Evolutionary conservation across 2,113 vertebrate species (phyloP), one percentile per base, ranked within the genome.

Genomic region (Lepus europaeus): DNA sequence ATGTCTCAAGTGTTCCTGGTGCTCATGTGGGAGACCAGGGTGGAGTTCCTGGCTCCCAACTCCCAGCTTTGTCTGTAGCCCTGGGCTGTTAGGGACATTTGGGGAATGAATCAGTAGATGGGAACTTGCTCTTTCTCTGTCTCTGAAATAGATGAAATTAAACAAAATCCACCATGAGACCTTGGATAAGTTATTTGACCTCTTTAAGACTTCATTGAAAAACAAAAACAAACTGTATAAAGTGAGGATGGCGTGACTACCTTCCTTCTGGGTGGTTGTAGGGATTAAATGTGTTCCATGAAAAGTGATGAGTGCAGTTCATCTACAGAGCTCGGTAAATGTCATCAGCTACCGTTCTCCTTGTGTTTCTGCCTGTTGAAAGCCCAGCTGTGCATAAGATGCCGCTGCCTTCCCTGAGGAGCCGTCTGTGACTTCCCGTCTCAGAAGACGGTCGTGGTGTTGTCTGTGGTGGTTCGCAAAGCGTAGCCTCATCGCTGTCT

Each of bases 111-210:
- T 20, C 56, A 14, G 19, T 14, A 19, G 56, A 59, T 59, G 56
- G 13, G 56, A 59, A 59, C 14, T 14, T 59, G 56, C 17, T 59
- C 56, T 59, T 19, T 59, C 56, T 19, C 19, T 13, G 13, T 59
- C 56, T 59, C 56, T 59, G 19, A 59, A 59, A 59, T 59, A 59
- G 56, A 59, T 59, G 56, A 59, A 59, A 59, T 59, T 19, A 59
- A 59, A 16, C 56, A 82, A 96, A 74, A 59, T n/a, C 17, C 31
- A 88, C 68, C 23, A 19, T 72, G 45, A 92, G n/a, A 79, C 63
- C 49, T 94, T 85, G 27, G 86, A 13, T 72, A 88, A 85, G 73
- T 81, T 77, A 49, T 27, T 87, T 96, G 82, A 70, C n/a, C 70
- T 31, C 53, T 89, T 64, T 84, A 90, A 63, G 12, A 14, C 72